Evolutionary conservation across 2,113 vertebrate genomes (phyloP).

Genomic region (Campylomormyrus tamandua): DNA sequence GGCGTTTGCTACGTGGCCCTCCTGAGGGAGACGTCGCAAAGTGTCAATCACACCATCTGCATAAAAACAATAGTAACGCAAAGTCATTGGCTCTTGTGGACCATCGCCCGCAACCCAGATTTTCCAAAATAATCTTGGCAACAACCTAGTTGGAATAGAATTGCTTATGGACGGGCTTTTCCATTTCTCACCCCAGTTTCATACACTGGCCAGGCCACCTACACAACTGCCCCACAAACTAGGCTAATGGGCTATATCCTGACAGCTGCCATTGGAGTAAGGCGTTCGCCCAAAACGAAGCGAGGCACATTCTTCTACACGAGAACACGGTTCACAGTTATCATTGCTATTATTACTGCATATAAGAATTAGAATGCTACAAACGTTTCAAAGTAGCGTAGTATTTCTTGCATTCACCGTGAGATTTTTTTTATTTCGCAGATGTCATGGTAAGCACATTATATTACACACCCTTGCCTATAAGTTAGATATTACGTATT

Average conservation of each 20-base stretch:
- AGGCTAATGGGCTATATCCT: slow-evolving; percentile 12
- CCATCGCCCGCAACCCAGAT: not conserved
- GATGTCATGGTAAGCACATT: not conserved
- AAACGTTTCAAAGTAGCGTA: not conserved
- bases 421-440: not conserved
- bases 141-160: not conserved
- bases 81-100: not conserved
- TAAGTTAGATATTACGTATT: not conserved
- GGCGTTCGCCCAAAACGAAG: not conserved
- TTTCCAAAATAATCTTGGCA: not conserved
- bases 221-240: not conserved
- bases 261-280: not conserved
- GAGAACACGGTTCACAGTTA: not conserved
- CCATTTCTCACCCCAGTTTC: not conserved
- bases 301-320: not conserved
- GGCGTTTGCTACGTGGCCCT: not conserved
- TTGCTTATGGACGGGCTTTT: not conserved
- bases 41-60: not conserved
- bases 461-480: not conserved
- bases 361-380: not conserved
- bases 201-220: not conserved
- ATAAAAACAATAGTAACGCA: not conserved
- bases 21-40: not conserved
- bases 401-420: not conserved
- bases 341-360: not conserved